Base-by-base conservation (phyloP, 2,888 invertebrate genomes). In the Colletes collaris region DNA sequence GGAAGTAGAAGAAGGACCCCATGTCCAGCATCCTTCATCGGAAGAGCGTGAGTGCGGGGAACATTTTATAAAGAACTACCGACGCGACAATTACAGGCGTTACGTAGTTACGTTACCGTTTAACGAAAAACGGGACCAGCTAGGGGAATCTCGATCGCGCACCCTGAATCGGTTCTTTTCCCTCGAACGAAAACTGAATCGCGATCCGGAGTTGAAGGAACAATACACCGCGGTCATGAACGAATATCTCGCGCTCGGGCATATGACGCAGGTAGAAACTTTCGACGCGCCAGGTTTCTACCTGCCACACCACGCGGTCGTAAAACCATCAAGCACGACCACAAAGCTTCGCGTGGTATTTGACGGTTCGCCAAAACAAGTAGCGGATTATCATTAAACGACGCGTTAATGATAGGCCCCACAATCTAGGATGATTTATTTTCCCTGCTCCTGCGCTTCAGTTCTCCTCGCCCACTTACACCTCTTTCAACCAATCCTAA, bases 221-320 rank as follows among this genome's bases (percentile, higher is more conserved):
- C 44, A 46, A 19, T 60, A 60, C 10, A 46, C 60, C 11, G 19
- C 16, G 11, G 46, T 60, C 3, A 60, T 60, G 4, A 11, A 16
- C 0, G 59, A 59, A 10, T 59, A 59, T 16, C 44, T n/a, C 3
- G 8, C 40, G 8, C 16, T 59, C 8, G 49, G 49, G 11, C 49
- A 49, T 13, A 49, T 10, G 11, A 49, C 0, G 49, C 49, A 49
- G 49, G 49, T 56, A 4, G n/a, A 37, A 8, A 2, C 16, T 4
- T 1, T 0, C 44, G 4, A 68, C 13, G 0, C 62, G 0, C 27
- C 27, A 0, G 63, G 63, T n/a, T 63, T 50, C 13, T 68, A 68
- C 50, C 50, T 68, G 37, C 67, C 58, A 0, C 67, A 67, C 7
- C 58, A 67, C 16, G 67, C 58, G 5, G 67, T 67, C 0, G 0